These are phyloP conservation scores for Conus ventricosus DNA, from an alignment of 1,140 invertebrate species.

Conservation along the genomic window DNA sequence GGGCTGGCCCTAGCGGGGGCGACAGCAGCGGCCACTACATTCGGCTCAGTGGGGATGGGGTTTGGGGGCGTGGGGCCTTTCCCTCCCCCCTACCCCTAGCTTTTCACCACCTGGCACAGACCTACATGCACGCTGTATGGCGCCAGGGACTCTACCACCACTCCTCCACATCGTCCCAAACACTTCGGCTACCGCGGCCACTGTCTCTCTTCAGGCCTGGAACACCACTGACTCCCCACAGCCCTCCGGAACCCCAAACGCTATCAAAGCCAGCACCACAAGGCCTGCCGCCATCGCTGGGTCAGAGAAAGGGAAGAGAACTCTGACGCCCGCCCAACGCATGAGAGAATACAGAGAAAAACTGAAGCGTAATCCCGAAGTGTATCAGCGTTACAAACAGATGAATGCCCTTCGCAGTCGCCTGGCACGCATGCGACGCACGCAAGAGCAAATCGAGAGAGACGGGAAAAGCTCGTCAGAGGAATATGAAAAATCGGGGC, in stretches of 20 bases:
- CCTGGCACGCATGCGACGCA: constrained; percentile 31
- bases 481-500: constrained; percentile 19
- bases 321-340: constrained; percentile 23
- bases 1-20: constrained; percentile 20
- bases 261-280: constrained; percentile 2
- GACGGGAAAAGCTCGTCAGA: constrained; percentile 19
- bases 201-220: constrained; percentile 30
- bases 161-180: neutral
- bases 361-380: constrained; percentile 34
- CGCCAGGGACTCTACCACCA: constrained; percentile 30
- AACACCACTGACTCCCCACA: neutral
- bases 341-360: constrained; percentile 34
- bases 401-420: constrained; percentile 35
- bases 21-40: constrained; percentile 25
- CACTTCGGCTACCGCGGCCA: neutral
- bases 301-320: constrained; percentile 14
- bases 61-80: neutral
- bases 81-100: constrained; percentile 29
- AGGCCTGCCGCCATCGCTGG: neutral
- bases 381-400: constrained; percentile 39
- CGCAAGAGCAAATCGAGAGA: constrained; percentile 27
- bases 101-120: constrained; percentile 35
- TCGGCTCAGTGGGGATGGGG: constrained; percentile 19
- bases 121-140: constrained; percentile 37
- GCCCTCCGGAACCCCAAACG: neutral